Evolutionary conservation across 2,113 vertebrate genomes (phyloP).

Genomic region (Stictonetta naevosa): DNA sequence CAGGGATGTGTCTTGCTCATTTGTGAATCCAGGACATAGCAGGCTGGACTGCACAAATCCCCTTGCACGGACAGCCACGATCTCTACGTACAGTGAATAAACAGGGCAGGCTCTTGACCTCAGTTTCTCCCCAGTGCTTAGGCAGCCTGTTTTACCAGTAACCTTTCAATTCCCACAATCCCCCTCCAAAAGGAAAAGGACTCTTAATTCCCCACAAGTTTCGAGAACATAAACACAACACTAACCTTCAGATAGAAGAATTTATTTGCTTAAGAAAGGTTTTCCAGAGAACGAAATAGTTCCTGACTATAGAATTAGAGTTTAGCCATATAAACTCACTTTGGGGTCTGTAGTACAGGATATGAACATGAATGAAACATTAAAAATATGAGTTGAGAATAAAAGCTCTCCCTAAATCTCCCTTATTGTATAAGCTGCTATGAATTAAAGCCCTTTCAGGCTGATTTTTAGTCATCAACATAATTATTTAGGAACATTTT

Average conservation of each 20-base stretch:
- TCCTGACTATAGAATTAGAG: conserved; percentile 38
- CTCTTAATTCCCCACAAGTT: conserved; percentile 25
- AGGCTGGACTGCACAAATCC: background rate
- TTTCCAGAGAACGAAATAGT: conserved; percentile 39
- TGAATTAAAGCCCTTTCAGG: conserved; percentile 67
- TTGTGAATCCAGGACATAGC: background rate
- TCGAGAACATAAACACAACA: conserved; percentile 42
- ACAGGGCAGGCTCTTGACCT: background rate
- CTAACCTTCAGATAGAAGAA: background rate
- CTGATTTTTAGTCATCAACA: conserved; percentile 67
- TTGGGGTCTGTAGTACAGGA: conserved; percentile 63
- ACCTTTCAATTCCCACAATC: background rate
- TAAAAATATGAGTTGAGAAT: conserved; percentile 55
- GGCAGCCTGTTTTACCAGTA: background rate
- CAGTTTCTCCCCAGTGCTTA: background rate
- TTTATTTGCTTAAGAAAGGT: conserved; percentile 42
- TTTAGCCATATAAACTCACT: conserved; percentile 50
- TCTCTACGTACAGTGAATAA: background rate
- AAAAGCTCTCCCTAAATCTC: conserved; percentile 64
- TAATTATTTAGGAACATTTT: conserved; percentile 73
- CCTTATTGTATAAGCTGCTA: conserved; percentile 68
- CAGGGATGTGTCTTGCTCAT: background rate
- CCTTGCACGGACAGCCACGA: background rate
- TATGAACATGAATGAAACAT: conserved; percentile 67
- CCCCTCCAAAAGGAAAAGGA: background rate